These are phyloP conservation scores for Chiridota heheva DNA, from an alignment of 35 echinoderm and acorn worm genomes.

Conservation along the genomic window DNA sequence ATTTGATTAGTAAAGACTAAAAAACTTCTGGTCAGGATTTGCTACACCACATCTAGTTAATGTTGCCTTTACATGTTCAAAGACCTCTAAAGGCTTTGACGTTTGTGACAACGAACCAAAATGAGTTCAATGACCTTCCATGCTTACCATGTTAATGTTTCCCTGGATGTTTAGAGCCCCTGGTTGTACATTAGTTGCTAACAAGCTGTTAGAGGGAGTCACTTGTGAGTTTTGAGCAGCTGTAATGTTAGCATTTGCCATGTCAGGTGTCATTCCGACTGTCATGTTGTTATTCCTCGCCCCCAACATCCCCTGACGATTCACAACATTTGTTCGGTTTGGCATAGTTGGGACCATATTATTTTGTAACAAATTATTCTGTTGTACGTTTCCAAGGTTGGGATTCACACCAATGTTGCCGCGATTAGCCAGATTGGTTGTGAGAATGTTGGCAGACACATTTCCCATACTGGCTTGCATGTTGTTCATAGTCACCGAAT, in stretches of 20 bases:
- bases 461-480: constrained; percentile 38
- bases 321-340: constrained; percentile 9
- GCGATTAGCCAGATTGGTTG: constrained; percentile 37
- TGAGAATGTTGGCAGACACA: constrained; percentile 41
- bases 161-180: constrained; percentile 44
- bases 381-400: constrained; percentile 50
- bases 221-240: constrained; percentile 17
- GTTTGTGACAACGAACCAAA: too few species aligned
- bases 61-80: too few species aligned
- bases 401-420: constrained; percentile 44
- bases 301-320: constrained; percentile 38
- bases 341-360: constrained; percentile 20
- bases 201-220: constrained; percentile 45
- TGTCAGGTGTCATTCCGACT: constrained; percentile 40
- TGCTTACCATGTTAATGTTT: constrained; percentile 52
- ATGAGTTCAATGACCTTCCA: too few species aligned
- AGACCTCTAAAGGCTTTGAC: too few species aligned
- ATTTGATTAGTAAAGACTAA: too few species aligned
- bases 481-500: constrained; percentile 52
- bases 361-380: constrained; percentile 56
- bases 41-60: too few species aligned
- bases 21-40: too few species aligned
- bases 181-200: constrained; percentile 27
- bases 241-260: constrained; percentile 55
- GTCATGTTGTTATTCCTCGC: constrained; percentile 46